A percentile compares a stretch with the other conserved stretches of the same genome.
These are phyloP conservation scores for Tetragonisca angustula DNA, from an alignment of 2,888 invertebrate genomes.

Conservation along the genomic window DNA sequence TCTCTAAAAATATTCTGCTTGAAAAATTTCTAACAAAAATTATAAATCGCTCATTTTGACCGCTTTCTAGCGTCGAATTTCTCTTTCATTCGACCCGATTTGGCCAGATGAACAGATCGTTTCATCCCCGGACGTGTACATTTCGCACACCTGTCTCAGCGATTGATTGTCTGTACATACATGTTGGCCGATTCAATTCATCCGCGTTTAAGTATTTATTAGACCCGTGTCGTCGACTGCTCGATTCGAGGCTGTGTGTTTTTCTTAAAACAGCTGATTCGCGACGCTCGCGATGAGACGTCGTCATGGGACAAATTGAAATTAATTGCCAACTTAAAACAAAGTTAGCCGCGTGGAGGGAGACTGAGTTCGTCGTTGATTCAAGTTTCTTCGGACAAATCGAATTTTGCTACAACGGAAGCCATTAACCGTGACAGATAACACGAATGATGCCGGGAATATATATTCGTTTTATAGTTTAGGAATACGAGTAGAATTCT, in stretches of 20 bases:
- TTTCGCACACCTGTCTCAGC: too few relatives aligned
- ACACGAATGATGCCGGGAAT: too few relatives aligned
- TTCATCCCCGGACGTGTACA: too few relatives aligned
- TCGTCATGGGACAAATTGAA: constrained; percentile 21
- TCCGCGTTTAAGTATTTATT: neutral
- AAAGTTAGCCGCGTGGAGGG: neutral
- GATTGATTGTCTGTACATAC: neutral
- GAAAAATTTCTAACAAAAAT: too few relatives aligned
- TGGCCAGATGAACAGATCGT: too few relatives aligned
- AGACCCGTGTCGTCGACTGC: neutral
- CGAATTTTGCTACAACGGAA: neutral
- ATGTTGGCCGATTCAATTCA: neutral
- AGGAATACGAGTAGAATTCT: neutral
- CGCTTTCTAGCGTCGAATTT: too few relatives aligned
- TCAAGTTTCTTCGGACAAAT: neutral
- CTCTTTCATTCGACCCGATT: too few relatives aligned
- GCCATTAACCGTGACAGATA: neutral
- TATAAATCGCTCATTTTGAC: too few relatives aligned
- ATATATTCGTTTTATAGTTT: neutral
- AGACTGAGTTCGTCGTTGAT: neutral
- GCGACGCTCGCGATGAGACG: neutral
- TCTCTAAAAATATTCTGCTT: too few relatives aligned
- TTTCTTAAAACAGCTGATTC: neutral
- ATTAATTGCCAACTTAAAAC: constrained; percentile 16
- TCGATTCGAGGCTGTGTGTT: neutral